Percentiles rank a stretch among this genome's conserved stretches.
phyloP scores from a whole-genome alignment of 2,797 vertebrate species.

The Rhinophrynus dorsalis region DNA sequence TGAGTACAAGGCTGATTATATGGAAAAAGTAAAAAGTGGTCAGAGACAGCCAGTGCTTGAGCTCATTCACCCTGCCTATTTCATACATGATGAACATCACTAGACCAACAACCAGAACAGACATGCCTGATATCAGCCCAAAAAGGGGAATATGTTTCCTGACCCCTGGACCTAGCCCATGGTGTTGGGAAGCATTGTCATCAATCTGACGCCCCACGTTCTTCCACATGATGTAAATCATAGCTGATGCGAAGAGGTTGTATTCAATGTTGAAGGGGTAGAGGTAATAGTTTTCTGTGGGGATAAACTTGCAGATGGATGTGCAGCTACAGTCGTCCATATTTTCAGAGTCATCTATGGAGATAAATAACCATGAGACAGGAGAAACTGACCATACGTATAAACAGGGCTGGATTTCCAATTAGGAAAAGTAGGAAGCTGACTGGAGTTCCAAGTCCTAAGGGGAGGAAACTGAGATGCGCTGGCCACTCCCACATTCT shows the following conservation, averaged over 20 bases:
- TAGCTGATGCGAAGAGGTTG: slow-evolving; percentile 79
- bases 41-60: slow-evolving; percentile 54
- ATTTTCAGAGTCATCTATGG: background rate
- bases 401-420: no score
- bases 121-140: slow-evolving; percentile 55
- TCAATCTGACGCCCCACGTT: slow-evolving; percentile 70
- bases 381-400: no score
- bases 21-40: slow-evolving; percentile 72
- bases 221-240: slow-evolving; percentile 82
- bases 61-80: slow-evolving; percentile 43
- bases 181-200: slow-evolving; percentile 56
- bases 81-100: slow-evolving; percentile 74
- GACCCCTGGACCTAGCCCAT: slow-evolving; percentile 55
- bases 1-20: slow-evolving; percentile 65
- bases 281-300: slow-evolving; percentile 71
- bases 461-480: no score
- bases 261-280: slow-evolving; percentile 84
- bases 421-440: no score
- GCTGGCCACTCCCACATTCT: no score
- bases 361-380: no score
- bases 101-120: slow-evolving; percentile 66
- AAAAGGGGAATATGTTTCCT: slow-evolving; percentile 60
- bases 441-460: no score
- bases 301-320: slow-evolving; percentile 61
- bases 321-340: slow-evolving; percentile 61